phyloP scores from a whole-genome alignment of 2,113 vertebrate genomes.

The Leptocoma aspasia region DNA sequence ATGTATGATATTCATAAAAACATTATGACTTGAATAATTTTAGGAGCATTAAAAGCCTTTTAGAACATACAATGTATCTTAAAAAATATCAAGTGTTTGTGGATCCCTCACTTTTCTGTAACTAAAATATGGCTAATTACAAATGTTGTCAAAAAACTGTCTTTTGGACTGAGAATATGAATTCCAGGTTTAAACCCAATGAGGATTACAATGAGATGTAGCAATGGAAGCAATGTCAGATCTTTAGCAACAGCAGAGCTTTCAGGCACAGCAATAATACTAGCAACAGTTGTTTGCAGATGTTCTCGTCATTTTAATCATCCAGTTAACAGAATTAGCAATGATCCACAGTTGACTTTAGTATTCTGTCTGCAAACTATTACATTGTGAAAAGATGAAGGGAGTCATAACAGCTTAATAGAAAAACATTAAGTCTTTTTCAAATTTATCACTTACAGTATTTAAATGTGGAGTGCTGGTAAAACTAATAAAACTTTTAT shows the following conservation, averaged over 20 bases:
- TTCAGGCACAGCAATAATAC: constrained; percentile 14
- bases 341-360: constrained; percentile 14
- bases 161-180: not conserved
- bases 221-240: constrained; percentile 12
- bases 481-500: not conserved
- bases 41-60: not conserved
- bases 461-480: constrained; percentile 8
- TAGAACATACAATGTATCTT: not conserved
- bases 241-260: constrained; percentile 13
- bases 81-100: not conserved
- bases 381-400: not conserved
- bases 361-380: not conserved
- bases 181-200: not conserved
- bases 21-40: not conserved
- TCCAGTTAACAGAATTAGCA: constrained; percentile 52
- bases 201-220: constrained; percentile 19
- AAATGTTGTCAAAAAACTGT: not conserved
- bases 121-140: not conserved
- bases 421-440: not conserved
- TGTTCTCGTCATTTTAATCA: constrained; percentile 60
- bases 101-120: not conserved
- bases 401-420: not conserved
- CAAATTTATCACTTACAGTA: not conserved
- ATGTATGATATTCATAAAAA: not conserved
- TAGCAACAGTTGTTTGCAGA: constrained; percentile 58